Evolutionary conservation across 2,888 invertebrate genomes (phyloP).

Genomic region (Siphlonurus alternatus): DNA sequence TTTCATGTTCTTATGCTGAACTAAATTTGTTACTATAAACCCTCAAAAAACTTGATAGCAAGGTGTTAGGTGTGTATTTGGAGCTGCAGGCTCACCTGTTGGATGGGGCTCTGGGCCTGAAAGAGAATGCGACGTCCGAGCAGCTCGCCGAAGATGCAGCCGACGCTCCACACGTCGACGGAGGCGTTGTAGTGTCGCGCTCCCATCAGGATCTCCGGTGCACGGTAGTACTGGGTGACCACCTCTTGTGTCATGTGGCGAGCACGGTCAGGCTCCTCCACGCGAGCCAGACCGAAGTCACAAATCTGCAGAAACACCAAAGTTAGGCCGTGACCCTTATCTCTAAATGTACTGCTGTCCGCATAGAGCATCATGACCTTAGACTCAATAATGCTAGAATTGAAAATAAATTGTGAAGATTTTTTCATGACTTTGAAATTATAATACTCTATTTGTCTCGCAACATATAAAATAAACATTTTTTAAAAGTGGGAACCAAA

Average conservation of each 20-base stretch:
- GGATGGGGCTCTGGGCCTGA: constrained; percentile 95
- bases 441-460: no score
- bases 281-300: constrained; percentile 96
- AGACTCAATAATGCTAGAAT: not conserved
- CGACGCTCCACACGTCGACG: constrained; percentile 98
- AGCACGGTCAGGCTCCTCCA: constrained; percentile 85
- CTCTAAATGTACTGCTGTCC: not conserved
- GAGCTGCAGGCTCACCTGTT: constrained; percentile 46
- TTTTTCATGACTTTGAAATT: no score
- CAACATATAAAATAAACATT: no score
- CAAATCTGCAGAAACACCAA: constrained; percentile 56
- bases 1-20: no score
- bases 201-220: constrained; percentile 98
- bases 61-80: no score
- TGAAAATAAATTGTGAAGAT: no score
- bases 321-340: no score
- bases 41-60: no score
- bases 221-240: constrained; percentile 98
- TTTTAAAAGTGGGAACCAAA: no score
- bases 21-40: no score
- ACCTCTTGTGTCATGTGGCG: constrained; percentile 99
- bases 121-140: constrained; percentile 90
- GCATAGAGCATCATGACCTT: not conserved
- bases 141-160: constrained; percentile 97
- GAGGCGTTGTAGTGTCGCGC: constrained; percentile 92